A percentile compares a stretch with the other conserved stretches of the same genome.
These are phyloP conservation scores for Epinephelus fuscoguttatus DNA, from an alignment of 2,113 vertebrate species.

Conservation along the genomic window DNA sequence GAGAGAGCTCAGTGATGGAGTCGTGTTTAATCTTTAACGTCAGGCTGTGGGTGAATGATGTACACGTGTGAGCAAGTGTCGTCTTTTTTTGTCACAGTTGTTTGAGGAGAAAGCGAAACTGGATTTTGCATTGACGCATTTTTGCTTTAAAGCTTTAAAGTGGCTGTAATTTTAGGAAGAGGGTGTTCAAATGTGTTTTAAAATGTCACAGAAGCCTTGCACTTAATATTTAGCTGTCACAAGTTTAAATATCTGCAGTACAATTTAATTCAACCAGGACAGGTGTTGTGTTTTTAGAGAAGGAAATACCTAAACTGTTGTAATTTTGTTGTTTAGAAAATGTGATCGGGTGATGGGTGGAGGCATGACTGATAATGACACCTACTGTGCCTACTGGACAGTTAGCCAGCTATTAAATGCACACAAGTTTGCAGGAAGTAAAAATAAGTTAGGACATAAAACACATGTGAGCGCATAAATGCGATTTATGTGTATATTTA, in stretches of 20 bases:
- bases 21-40: conserved; percentile 58
- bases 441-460: not conserved
- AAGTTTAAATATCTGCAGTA: not conserved
- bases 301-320: not conserved
- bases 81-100: not conserved
- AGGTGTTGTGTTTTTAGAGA: not conserved
- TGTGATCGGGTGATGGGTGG: no score
- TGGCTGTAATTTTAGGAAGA: not conserved
- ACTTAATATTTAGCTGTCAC: not conserved
- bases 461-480: not conserved
- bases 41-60: conserved; percentile 14
- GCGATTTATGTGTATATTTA: not conserved
- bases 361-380: no score
- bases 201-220: not conserved
- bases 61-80: conserved; percentile 28
- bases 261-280: not conserved
- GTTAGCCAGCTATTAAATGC: not conserved
- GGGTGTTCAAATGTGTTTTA: not conserved
- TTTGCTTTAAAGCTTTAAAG: not conserved
- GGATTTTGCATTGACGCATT: not conserved
- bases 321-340: not conserved
- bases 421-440: not conserved
- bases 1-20: conserved; percentile 24
- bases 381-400: not conserved
- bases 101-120: not conserved